A percentile compares a stretch with the other conserved stretches of the same genome.
phyloP scores from a whole-genome alignment of 2,113 vertebrate species.

The Irena cyanogastra region DNA sequence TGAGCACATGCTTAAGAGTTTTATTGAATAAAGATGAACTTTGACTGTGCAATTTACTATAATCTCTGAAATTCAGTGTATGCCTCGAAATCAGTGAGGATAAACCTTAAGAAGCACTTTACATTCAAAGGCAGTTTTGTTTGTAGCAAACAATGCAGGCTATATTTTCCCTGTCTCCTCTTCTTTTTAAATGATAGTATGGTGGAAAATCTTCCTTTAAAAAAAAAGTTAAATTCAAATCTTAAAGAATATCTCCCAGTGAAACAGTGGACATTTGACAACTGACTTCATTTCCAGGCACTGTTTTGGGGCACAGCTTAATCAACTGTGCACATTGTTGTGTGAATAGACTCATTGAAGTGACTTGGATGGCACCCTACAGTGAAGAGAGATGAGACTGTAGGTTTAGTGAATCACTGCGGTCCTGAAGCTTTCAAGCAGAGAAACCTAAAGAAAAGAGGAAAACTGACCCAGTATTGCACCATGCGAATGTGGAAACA shows the following conservation, averaged over 20 bases:
- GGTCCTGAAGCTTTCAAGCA: background rate
- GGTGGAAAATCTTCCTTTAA: background rate
- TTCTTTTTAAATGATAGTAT: background rate
- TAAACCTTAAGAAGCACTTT: background rate
- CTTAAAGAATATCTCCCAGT: background rate
- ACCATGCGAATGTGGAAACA: background rate
- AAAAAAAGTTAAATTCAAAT: background rate
- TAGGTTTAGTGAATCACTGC: background rate
- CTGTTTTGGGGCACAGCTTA: background rate
- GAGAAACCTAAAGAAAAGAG: background rate
- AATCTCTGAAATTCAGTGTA: background rate
- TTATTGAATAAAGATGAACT: background rate
- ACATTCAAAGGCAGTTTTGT: background rate
- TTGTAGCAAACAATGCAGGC: background rate
- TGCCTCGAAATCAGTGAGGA: background rate
- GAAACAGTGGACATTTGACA: background rate
- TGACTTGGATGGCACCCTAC: background rate
- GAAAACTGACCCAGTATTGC: background rate
- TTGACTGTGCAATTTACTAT: background rate
- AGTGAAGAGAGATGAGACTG: background rate
- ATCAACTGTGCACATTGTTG: background rate
- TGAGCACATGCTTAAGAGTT: background rate
- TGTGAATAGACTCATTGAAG: background rate
- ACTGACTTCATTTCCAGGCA: background rate
- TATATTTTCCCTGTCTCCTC: background rate